Evolutionary conservation across 2,888 invertebrate species (phyloP), one percentile per base, ranked within the genome.

Genomic region (Mimas tiliae): DNA sequence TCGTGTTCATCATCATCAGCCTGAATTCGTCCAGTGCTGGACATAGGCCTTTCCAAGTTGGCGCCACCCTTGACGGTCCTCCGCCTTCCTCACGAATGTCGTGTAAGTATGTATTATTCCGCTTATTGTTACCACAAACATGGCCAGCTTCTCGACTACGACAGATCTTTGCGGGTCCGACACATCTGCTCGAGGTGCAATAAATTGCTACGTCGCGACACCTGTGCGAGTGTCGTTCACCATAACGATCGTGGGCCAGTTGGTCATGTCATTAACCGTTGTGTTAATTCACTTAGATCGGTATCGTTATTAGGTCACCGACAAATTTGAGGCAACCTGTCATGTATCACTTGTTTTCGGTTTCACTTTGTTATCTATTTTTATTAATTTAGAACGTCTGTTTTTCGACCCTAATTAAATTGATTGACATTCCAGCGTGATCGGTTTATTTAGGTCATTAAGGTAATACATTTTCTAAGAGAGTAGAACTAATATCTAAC

Each of bases 161-260:
- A 11, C 38, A 58, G 33, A n/a, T 53, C 33, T n/a, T 38, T 19
- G 38, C 58, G 42, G n/a, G 34, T 16, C 38, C 38, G 16, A 11
- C 38, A 33, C 58, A 78, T 74, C 74, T 75, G 80, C 76, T 42
- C 63, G 68, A 65, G 65, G 58, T 67, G 69, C 67, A 68, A 77
- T 78, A 73, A 73, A 38, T 34, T 34, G 53, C 33, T 33, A 55
- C 74, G 62, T 69, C 68, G 67, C 70, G 72, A 79, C 87, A 88
- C 88, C 87, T 87, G 87, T 86, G 78, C 76, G 79, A 83, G 84
- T 52, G 52, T 52, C 52, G 14, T 27, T 33, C 52, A 52, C 33
- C 6, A 27, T 27, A 27, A 4, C 45, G 11, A 7, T 14, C 1
- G 12, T 2, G 1, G 38, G 45, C 45, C 14, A 14, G 45, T 45